phyloP scores from a whole-genome alignment of 2,888 invertebrate species.

The Papilio gigon region DNA sequence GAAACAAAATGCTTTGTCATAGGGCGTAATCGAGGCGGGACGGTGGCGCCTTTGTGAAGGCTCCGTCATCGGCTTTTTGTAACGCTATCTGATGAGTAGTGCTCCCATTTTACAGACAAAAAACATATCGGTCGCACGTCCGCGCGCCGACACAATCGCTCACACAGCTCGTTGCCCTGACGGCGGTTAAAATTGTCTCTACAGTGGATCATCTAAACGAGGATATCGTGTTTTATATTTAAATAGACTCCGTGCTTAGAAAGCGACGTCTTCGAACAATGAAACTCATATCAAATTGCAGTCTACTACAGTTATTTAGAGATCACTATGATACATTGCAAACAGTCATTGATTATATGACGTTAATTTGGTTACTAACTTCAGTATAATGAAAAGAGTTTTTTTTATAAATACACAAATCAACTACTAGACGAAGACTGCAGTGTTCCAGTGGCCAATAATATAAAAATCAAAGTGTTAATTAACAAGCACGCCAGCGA shows the following conservation, averaged over 20 bases:
- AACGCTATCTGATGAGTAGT: constrained; percentile 79
- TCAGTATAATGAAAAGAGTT: background rate
- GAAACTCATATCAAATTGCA: constrained; percentile 12
- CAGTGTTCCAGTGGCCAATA: background rate
- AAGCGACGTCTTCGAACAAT: constrained; percentile 14
- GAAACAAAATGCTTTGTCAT: constrained; percentile 79
- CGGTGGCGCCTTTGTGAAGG: constrained; percentile 78
- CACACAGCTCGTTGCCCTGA: constrained; percentile 49
- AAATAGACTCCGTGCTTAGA: constrained; percentile 17
- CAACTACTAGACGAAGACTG: background rate
- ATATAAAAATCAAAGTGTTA: constrained; percentile 34
- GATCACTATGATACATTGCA: no score
- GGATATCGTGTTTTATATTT: constrained; percentile 31
- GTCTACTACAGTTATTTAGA: background rate
- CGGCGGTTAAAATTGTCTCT: constrained; percentile 37
- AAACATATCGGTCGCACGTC: constrained; percentile 60
- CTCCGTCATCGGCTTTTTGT: constrained; percentile 78
- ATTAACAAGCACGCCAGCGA: constrained; percentile 48
- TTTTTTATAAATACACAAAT: background rate
- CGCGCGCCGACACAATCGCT: constrained; percentile 49
- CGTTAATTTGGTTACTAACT: background rate
- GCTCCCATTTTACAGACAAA: constrained; percentile 79
- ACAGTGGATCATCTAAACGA: constrained; percentile 33
- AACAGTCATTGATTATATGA: background rate
- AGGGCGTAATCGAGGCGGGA: constrained; percentile 79